phyloP scores from a whole-genome alignment of 2,797 vertebrate species.

The Todus mexicanus region DNA sequence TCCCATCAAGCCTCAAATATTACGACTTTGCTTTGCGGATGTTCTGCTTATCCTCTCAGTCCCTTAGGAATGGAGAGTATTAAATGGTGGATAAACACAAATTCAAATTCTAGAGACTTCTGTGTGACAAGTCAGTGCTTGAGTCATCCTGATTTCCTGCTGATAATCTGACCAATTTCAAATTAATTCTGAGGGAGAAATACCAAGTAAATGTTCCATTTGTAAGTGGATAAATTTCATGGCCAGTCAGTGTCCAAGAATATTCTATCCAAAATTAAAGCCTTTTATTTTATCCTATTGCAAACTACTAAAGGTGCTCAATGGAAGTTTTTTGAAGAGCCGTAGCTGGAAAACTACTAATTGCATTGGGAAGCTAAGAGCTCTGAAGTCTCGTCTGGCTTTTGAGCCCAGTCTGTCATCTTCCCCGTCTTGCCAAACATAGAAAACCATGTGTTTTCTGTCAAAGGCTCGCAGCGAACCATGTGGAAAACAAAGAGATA shows the following conservation, averaged over 20 bases:
- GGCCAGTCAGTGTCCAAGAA: not conserved
- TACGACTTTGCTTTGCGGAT: not conserved
- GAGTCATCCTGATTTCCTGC: not conserved
- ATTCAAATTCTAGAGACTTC: not conserved
- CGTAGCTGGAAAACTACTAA: not conserved
- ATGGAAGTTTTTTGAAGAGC: not conserved
- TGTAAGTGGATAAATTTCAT: not conserved
- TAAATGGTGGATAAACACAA: not conserved
- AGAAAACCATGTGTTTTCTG: conserved; percentile 39
- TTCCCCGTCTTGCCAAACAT: conserved; percentile 1
- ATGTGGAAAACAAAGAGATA: conserved; percentile 60
- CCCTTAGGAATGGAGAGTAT: not conserved
- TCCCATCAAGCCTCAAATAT: not conserved
- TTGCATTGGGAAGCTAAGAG: not conserved
- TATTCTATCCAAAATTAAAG: not conserved
- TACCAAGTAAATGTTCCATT: not conserved
- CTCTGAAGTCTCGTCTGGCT: not conserved
- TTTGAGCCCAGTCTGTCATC: not conserved
- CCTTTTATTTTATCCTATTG: not conserved
- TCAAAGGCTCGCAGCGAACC: conserved; percentile 21
- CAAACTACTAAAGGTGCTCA: not conserved
- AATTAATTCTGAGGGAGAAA: not conserved
- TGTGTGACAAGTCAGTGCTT: not conserved
- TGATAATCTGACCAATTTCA: not conserved
- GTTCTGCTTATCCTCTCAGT: not conserved